Evolutionary conservation across 1,140 invertebrate species (phyloP).

Genomic region (Drosophila lowei): DNA sequence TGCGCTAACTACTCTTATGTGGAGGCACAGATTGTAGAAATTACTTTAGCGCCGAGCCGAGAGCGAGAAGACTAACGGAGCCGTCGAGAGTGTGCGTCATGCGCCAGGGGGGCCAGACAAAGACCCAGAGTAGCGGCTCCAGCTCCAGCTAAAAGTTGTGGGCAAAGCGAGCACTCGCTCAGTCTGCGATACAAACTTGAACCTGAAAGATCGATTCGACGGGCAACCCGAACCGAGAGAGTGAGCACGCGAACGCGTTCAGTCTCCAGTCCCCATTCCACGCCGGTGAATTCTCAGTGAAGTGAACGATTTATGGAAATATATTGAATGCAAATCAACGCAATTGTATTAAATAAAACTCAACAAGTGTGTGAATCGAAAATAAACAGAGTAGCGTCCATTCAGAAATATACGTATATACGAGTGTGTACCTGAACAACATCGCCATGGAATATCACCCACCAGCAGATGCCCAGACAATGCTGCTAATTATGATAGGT

Average conservation of each 20-base stretch:
- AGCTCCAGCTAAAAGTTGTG: constrained; percentile 50
- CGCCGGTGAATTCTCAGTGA: constrained; percentile 47
- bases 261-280: constrained; percentile 20
- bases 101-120: constrained; percentile 25
- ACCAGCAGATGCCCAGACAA: constrained; percentile 19
- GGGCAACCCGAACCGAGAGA: constrained; percentile 26
- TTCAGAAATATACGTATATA: not conserved
- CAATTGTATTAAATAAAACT: not conserved
- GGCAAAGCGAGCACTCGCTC: constrained; percentile 47
- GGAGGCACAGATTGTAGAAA: constrained; percentile 31
- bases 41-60: constrained; percentile 44
- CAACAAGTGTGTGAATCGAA: constrained; percentile 54
- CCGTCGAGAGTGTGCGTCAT: constrained; percentile 45
- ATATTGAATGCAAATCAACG: constrained; percentile 44
- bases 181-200: constrained; percentile 69
- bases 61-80: constrained; percentile 1
- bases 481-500: constrained; percentile 63
- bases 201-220: constrained; percentile 68
- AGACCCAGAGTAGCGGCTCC: constrained; percentile 6
- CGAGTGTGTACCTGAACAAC: constrained; percentile 9
- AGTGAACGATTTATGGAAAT: constrained; percentile 64
- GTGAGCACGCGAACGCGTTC: not conserved
- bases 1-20: constrained; percentile 39
- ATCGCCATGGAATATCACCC: constrained; percentile 17
- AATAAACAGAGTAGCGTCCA: constrained; percentile 38